Percentiles rank a stretch among this genome's conserved stretches.
Evolutionary conservation across 2,888 invertebrate genomes (phyloP).

Genomic region (Hypena proboscidalis): DNA sequence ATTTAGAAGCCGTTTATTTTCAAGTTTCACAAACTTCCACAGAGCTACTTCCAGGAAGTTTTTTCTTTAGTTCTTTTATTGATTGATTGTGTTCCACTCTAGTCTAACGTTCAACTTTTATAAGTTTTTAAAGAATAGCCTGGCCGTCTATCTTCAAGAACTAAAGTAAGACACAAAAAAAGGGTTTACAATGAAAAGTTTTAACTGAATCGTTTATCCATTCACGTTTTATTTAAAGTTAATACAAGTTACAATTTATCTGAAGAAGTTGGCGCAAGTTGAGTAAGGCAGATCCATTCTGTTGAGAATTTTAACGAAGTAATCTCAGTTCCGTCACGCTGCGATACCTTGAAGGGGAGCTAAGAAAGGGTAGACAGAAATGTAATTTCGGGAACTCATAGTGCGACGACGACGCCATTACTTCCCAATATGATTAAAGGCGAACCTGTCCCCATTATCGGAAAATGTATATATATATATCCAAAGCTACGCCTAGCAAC

Average conservation of each 20-base stretch:
- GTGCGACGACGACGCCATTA: slow-evolving; percentile 1
- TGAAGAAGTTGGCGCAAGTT: slow-evolving; percentile 9
- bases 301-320: slow-evolving; percentile 13
- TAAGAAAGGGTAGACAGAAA: slow-evolving; percentile 3
- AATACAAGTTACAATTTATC: slow-evolving; percentile 20
- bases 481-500: no score
- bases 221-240: slow-evolving; percentile 16
- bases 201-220: slow-evolving; percentile 11
- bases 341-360: slow-evolving; percentile 1
- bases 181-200: slow-evolving; percentile 11
- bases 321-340: slow-evolving; percentile 7
- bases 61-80: no score
- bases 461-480: no score
- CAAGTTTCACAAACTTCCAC: no score
- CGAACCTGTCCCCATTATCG: slow-evolving; percentile 3
- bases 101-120: slow-evolving; percentile 1
- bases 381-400: slow-evolving; percentile 5
- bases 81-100: neutral
- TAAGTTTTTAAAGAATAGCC: neutral
- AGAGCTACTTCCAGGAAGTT: neutral
- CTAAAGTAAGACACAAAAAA: neutral
- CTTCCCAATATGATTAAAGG: slow-evolving; percentile 2
- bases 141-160: neutral
- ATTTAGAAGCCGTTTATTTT: no score
- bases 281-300: slow-evolving; percentile 6